phyloP scores from a whole-genome alignment of 2,797 vertebrate species.

The Coccyzus lansbergi region DNA sequence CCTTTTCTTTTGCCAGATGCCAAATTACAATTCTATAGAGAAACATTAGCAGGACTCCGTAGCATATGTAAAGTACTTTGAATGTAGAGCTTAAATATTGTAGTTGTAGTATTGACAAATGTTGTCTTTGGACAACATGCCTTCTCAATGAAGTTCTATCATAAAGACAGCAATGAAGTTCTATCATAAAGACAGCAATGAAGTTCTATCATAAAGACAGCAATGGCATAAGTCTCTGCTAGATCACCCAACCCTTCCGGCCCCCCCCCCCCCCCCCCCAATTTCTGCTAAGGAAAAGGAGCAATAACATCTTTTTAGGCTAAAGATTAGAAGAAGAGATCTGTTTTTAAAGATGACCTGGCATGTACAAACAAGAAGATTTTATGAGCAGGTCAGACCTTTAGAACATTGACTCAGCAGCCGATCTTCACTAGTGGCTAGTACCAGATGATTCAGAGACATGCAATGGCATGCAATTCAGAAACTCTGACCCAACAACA shows the following conservation, averaged over 20 bases:
- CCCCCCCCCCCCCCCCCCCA: too few relatives aligned
- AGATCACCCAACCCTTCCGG: fast-evolving
- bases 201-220: not conserved
- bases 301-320: not conserved
- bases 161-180: not conserved
- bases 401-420: not conserved
- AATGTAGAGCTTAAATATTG: not conserved
- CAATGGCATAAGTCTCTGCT: not conserved
- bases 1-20: not conserved
- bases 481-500: not conserved
- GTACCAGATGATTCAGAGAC: not conserved
- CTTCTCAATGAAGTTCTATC: not conserved
- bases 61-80: not conserved
- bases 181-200: not conserved
- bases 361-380: not conserved
- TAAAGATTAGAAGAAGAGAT: not conserved
- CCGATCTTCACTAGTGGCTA: not conserved
- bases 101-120: not conserved
- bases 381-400: not conserved
- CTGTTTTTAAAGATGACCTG: not conserved
- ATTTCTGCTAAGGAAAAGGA: not conserved
- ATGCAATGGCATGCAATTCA: not conserved
- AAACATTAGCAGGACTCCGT: not conserved
- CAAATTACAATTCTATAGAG: not conserved
- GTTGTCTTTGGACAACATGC: not conserved